These are phyloP conservation scores for Crypturellus undulatus DNA, from an alignment of 2,113 vertebrate species.

Conservation along the genomic window DNA sequence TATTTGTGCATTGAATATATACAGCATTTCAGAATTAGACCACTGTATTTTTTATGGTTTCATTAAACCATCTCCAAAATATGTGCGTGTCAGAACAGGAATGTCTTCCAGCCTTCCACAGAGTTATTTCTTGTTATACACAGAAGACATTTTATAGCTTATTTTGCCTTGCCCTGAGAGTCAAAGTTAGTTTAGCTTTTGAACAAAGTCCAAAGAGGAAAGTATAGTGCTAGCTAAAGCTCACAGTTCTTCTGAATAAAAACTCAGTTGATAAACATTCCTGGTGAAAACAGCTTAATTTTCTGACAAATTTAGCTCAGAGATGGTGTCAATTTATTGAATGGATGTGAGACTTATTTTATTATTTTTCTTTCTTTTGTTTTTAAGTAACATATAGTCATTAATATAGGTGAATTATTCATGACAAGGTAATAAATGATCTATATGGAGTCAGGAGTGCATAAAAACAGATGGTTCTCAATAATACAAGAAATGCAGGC, in stretches of 20 bases:
- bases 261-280: background rate
- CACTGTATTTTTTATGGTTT: conserved; percentile 16
- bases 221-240: background rate
- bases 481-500: background rate
- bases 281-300: background rate
- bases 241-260: background rate
- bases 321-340: background rate
- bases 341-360: background rate
- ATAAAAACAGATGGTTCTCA: background rate
- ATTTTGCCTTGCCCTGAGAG: background rate
- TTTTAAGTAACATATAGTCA: background rate
- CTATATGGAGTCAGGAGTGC: background rate
- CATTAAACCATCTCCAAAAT: conserved; percentile 36
- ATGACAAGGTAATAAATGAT: background rate
- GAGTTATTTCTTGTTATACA: conserved; percentile 16
- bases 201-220: background rate
- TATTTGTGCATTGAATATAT: background rate
- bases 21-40: conserved; percentile 16
- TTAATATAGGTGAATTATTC: conserved; percentile 20
- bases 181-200: conserved; percentile 20
- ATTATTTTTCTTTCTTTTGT: background rate
- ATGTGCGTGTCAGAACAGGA: background rate
- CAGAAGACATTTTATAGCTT: conserved; percentile 8
- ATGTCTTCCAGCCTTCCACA: background rate
- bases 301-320: background rate